A percentile compares a stretch with the other conserved stretches of the same genome.
Conservation (phyloP, 2,113 vertebrate species). For the Aphelocoma coerulescens region DNA sequence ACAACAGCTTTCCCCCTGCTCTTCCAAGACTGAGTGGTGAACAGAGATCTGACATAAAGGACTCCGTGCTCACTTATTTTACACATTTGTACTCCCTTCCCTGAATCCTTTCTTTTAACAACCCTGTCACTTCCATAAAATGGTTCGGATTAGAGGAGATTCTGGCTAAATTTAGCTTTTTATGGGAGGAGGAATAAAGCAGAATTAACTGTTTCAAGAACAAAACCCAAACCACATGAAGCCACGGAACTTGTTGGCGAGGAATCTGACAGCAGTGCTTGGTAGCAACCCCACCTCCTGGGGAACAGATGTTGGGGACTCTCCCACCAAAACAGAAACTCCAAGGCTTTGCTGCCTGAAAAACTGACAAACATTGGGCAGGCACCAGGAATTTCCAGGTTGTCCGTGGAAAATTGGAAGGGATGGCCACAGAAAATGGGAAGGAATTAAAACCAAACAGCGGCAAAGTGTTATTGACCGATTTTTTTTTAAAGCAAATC, state of each 20-base stretch:
- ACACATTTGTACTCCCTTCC: slow-evolving; percentile 37
- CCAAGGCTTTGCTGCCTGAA: slow-evolving; percentile 5
- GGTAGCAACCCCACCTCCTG: slow-evolving; percentile 76
- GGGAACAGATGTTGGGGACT: slow-evolving; percentile 71
- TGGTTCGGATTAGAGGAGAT: slow-evolving; percentile 73
- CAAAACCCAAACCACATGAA: slow-evolving; percentile 83
- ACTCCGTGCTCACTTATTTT: not conserved
- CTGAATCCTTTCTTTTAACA: not conserved
- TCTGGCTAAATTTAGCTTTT: slow-evolving; percentile 83
- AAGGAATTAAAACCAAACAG: not conserved
- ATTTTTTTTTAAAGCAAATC: not conserved
- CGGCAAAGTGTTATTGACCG: not conserved
- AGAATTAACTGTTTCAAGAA: slow-evolving; percentile 79
- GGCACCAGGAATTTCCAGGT: not conserved
- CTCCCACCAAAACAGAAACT: slow-evolving; percentile 66
- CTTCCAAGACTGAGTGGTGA: not conserved
- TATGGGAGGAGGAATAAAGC: slow-evolving; percentile 76
- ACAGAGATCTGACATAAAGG: not conserved
- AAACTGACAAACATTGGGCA: not conserved
- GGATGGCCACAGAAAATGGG: not conserved
- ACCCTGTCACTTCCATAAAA: slow-evolving; percentile 70
- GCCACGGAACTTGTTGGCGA: slow-evolving; percentile 70
- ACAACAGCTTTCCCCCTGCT: not conserved
- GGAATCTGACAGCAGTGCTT: slow-evolving; percentile 79
- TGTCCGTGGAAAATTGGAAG: not conserved